These are phyloP conservation scores for Chionis minor DNA, from an alignment of 2,113 vertebrate genomes.

Conservation along the genomic window DNA sequence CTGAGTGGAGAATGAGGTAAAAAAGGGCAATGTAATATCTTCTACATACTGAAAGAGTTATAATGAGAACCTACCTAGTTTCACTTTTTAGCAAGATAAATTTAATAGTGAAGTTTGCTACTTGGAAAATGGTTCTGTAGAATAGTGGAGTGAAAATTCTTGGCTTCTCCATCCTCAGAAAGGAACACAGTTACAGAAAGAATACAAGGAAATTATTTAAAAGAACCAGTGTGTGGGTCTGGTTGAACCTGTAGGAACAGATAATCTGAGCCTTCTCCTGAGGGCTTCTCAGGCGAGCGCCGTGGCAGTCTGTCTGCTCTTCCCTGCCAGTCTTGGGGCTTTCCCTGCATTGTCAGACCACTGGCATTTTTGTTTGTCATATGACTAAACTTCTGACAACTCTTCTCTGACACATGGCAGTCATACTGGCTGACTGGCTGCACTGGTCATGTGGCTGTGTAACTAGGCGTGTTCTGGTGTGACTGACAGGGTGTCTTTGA, in stretches of 20 bases:
- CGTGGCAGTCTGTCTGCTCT: neutral
- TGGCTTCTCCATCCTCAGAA: neutral
- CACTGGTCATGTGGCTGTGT: neutral
- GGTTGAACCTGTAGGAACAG: neutral
- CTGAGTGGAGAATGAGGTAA: neutral
- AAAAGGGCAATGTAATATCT: neutral
- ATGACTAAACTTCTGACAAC: neutral
- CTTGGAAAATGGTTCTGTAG: neutral
- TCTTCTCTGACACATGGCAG: neutral
- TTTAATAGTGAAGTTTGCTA: neutral
- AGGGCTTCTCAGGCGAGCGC: neutral
- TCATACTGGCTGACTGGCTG: neutral
- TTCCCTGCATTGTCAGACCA: accelerated
- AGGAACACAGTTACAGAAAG: neutral
- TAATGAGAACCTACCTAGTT: neutral
- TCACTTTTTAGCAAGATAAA: neutral
- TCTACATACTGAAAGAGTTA: neutral
- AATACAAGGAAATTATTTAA: neutral
- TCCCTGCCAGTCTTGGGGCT: neutral
- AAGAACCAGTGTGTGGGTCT: neutral
- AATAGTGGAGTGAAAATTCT: neutral
- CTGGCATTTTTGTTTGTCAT: neutral
- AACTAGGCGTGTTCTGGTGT: neutral
- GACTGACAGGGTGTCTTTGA: neutral
- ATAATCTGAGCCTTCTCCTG: neutral